Evolutionary conservation across 2,888 invertebrate species (phyloP), one percentile per base, ranked within the genome.

Genomic region (Eledona agricola): DNA sequence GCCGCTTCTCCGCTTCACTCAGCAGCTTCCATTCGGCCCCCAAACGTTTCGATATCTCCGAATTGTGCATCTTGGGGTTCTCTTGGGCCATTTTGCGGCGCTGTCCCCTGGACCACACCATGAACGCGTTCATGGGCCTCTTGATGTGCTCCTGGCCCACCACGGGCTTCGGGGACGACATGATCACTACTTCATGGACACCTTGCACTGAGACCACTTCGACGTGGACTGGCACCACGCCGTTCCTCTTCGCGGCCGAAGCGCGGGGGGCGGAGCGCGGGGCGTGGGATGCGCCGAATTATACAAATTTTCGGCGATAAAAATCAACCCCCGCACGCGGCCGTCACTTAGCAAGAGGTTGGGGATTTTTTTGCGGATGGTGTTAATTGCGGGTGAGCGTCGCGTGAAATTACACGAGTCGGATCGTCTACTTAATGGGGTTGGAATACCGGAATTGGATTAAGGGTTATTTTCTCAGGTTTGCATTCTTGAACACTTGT

Each of bases 51-150:
- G 89, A 90, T 62, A 93, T 93, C 77, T 93, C 93, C 0, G 91
- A 92, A 73, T 93, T 93, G 79, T 93, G 93, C 93, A 93, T 93
- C 77, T 93, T 93, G 0, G 93, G 93, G 74, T 93, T 93, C 67
- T 94, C 93, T 72, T 93, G 93, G 0, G 93, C 93, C 89, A 94
- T 94, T 78, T 93, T 93, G 61, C 93, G 79, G 51, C 93, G 76
- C 74, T 93, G 93, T 3, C 91, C 92, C 17, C 93, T 78, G 1
- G 92, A 92, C 93, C 93, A 94, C 59, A 94, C 93, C 89, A 89
- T 89, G 74, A 89, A 89, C 5, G 89, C 89, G 74, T 89, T 89
- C 89, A 89, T 89, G 23, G 89, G 89, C 45, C 89, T 77, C 70
- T 89, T 89, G 62, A 89, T 87, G 69, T 88, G 86, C 63, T 84